Evolutionary conservation across 2,888 invertebrate genomes (phyloP), one percentile per base, ranked within the genome.

Genomic region (Epinotia demarniana): DNA sequence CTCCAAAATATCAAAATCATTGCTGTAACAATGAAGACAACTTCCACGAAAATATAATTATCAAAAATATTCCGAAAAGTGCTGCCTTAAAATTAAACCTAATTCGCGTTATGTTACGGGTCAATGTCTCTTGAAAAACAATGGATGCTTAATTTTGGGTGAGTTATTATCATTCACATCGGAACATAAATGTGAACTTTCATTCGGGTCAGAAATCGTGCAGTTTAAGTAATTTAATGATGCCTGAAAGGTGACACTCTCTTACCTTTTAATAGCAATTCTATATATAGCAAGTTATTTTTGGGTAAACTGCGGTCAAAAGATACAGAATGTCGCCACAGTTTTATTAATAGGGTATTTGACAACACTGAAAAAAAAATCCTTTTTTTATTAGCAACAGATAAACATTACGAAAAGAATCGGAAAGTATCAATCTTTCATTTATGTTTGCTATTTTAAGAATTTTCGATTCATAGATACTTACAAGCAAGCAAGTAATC

Each of bases 31-130:
- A 75, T 67, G 67, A 19, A 72, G 12, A 27, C 66, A 46, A 62
- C 19, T 62, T 55, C 64, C 60, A 58, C 39, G 57, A 63, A 64
- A 60, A 75, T 58, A 46, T 19, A 63, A 13, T 16, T 58, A 69
- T 73, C 73, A 75, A 71, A 75, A 75, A 67, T 72, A 72, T 19
- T 72, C 62, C 75, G 57, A 72, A 71, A 67, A 62, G 53, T 67
- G 75, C 75, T 75, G 75, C 75, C 75, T 75, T 71, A 71, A 66
- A 71, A 57, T 67, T 72, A 73, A 39, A 67, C 33, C 61, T 72
- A 67, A 75, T 61, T 46, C 27, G n/a, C 60, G 55, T 75, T 60
- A 63, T 39, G 57, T 62, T 67, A 67, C 13, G 67, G 61, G 11
- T 75, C 55, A 66, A 61, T 60, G 55, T 53, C 16, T 73, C 6